A percentile compares a stretch with the other conserved stretches of the same genome.
Evolutionary conservation across 37 sponge, comb jelly and placozoan species (phyloP).

Genomic region (Aplysina aerophoba): DNA sequence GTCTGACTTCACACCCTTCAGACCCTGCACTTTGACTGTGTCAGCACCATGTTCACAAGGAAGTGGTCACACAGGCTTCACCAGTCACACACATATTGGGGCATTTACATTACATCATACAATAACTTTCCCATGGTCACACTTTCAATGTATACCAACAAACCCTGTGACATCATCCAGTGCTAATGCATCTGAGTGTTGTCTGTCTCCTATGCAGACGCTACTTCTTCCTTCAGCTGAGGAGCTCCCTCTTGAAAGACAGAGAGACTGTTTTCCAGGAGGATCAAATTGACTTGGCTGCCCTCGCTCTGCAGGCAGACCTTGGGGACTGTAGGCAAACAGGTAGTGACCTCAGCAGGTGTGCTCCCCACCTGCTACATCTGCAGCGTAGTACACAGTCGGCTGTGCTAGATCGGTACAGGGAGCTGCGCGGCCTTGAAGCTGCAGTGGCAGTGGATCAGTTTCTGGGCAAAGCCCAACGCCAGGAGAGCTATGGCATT

Average conservation of each 20-base stretch:
- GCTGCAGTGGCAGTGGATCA: slow-evolving; percentile 62
- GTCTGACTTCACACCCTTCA: background rate
- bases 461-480: slow-evolving; percentile 58
- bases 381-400: slow-evolving; percentile 23
- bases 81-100: no score
- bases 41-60: no score
- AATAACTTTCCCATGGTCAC: no score
- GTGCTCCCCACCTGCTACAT: background rate
- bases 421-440: slow-evolving; percentile 60
- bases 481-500: slow-evolving; percentile 62
- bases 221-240: slow-evolving; percentile 66
- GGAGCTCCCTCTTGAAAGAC: slow-evolving; percentile 51
- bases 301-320: slow-evolving; percentile 71
- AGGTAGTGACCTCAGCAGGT: background rate
- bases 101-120: no score
- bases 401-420: slow-evolving; percentile 39
- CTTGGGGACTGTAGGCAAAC: slow-evolving; percentile 54
- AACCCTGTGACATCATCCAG: no score
- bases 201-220: slow-evolving; percentile 24
- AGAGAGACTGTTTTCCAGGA: slow-evolving; percentile 38
- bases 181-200: background rate
- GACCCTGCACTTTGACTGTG: no score
- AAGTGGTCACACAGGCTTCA: no score
- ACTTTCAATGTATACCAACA: no score
- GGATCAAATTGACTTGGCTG: slow-evolving; percentile 17